These are phyloP conservation scores for Sarcophaga carnaria DNA, from an alignment of 2,888 invertebrate genomes.

Conservation along the genomic window DNA sequence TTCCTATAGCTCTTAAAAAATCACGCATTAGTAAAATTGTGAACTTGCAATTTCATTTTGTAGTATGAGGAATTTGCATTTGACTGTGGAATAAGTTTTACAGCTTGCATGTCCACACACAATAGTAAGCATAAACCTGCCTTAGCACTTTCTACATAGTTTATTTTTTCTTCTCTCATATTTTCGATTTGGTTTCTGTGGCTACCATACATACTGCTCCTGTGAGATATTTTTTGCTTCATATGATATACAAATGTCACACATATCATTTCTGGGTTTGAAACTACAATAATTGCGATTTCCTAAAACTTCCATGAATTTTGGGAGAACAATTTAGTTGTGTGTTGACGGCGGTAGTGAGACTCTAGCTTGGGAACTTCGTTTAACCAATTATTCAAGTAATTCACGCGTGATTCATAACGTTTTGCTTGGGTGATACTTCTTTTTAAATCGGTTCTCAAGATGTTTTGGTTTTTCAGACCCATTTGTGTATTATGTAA, in stretches of 20 bases:
- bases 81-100: slow-evolving; percentile 13
- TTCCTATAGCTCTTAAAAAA: too few species aligned
- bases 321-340: not conserved
- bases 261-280: slow-evolving; percentile 32
- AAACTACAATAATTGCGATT: slow-evolving; percentile 15
- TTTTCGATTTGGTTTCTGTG: not conserved
- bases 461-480: too few species aligned
- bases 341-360: too few species aligned
- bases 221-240: not conserved
- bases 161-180: slow-evolving; percentile 35
- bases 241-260: slow-evolving; percentile 9
- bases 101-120: slow-evolving; percentile 9
- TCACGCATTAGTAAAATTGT: too few species aligned
- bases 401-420: too few species aligned
- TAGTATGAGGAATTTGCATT: not conserved
- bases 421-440: too few species aligned
- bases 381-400: too few species aligned
- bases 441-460: too few species aligned
- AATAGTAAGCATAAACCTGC: not conserved
- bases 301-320: slow-evolving; percentile 11
- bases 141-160: not conserved
- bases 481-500: too few species aligned
- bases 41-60: not conserved
- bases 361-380: too few species aligned
- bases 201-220: not conserved